phyloP scores from a whole-genome alignment of 2,888 invertebrate genomes.

The Drosophila ochracea region DNA sequence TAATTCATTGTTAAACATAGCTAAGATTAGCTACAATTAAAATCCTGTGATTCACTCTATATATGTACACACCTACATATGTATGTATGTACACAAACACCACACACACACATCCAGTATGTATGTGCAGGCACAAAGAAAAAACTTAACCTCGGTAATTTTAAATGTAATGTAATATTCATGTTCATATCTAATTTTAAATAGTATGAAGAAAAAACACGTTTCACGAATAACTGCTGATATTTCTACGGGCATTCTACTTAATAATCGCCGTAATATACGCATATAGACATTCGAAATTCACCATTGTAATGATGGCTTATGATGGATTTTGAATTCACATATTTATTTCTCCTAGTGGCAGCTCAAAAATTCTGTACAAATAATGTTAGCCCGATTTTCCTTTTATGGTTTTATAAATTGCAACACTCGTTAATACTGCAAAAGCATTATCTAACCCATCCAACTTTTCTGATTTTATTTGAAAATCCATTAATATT shows the following conservation, averaged over 20 bases:
- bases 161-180: slow-evolving; percentile 10
- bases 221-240: slow-evolving; percentile 22
- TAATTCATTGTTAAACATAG: slow-evolving; percentile 78
- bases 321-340: not conserved
- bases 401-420: not conserved
- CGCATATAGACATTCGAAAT: not conserved
- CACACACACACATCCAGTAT: slow-evolving; percentile 30
- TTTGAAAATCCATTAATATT: not conserved
- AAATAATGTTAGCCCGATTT: slow-evolving; percentile 14
- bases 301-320: not conserved
- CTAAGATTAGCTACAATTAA: slow-evolving; percentile 78
- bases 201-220: not conserved
- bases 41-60: slow-evolving; percentile 80
- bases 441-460: not conserved
- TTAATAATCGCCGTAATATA: not conserved
- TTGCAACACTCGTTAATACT: not conserved
- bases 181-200: slow-evolving; percentile 18
- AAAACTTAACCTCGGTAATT: not conserved
- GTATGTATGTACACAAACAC: slow-evolving; percentile 32
- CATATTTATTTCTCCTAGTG: slow-evolving; percentile 5
- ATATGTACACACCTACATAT: slow-evolving; percentile 49
- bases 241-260: not conserved
- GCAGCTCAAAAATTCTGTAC: slow-evolving; percentile 10
- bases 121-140: slow-evolving; percentile 33
- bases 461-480: not conserved